These are phyloP conservation scores for Nilaparvata lugens DNA, from an alignment of 1,140 invertebrate genomes.

Conservation along the genomic window DNA sequence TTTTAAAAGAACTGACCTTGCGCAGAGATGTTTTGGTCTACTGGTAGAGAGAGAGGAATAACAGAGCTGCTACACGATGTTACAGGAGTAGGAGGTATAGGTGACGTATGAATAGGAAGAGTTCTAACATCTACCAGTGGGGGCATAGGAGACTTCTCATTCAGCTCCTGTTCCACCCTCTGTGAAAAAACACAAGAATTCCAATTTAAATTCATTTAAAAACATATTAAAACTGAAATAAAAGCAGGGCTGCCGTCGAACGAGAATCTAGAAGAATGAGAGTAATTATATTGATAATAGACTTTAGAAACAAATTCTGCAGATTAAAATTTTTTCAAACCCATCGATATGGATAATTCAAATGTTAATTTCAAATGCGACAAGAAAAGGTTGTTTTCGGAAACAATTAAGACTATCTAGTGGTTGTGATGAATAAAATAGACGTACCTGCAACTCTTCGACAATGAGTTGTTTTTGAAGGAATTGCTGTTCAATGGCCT, in stretches of 20 bases:
- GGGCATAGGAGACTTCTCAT: slow-evolving; percentile 48
- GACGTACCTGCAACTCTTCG: slow-evolving; percentile 63
- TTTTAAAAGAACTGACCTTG: slow-evolving; percentile 11
- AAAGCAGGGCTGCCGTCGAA: too few species aligned
- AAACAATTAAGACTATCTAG: too few species aligned
- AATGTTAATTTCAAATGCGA: too few species aligned
- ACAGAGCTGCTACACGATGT: slow-evolving; percentile 3
- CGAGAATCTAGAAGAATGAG: too few species aligned
- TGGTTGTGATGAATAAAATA: too few species aligned
- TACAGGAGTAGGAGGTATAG: slow-evolving; percentile 12
- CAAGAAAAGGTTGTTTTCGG: too few species aligned
- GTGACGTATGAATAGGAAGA: slow-evolving; percentile 14
- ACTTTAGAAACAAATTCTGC: too few species aligned
- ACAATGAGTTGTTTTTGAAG: slow-evolving; percentile 54
- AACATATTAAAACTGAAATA: too few species aligned
- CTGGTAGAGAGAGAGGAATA: not conserved
- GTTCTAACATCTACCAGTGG: slow-evolving; percentile 35
- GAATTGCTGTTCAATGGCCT: slow-evolving; percentile 24
- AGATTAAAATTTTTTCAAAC: too few species aligned
- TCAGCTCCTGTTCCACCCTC: slow-evolving; percentile 63
- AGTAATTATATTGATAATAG: too few species aligned
- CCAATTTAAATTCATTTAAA: too few species aligned
- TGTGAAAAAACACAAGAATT: slow-evolving; percentile 29
- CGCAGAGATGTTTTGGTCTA: slow-evolving; percentile 9
- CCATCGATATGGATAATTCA: too few species aligned